Evolutionary conservation across 2,888 invertebrate genomes (phyloP).

Genomic region (Heliconius erato): DNA sequence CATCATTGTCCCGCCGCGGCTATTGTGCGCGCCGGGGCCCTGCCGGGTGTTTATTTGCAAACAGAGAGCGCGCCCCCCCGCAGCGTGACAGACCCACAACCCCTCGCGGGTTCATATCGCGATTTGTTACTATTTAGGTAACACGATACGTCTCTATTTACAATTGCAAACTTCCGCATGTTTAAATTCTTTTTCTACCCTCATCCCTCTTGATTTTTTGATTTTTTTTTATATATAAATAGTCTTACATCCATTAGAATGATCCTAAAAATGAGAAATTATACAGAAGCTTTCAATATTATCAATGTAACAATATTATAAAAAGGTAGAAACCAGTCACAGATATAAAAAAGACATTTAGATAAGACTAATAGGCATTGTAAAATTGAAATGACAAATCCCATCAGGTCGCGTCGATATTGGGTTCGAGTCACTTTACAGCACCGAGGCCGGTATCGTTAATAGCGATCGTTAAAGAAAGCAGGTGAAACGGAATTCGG

Average conservation of each 20-base stretch:
- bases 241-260: slow-evolving; percentile 58
- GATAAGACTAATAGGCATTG: slow-evolving; percentile 73
- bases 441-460: slow-evolving; percentile 58
- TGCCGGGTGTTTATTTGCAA: slow-evolving; percentile 85
- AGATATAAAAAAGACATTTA: slow-evolving; percentile 72
- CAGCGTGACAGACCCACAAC: slow-evolving; percentile 57
- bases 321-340: slow-evolving; percentile 71
- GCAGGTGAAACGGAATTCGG: slow-evolving; percentile 52
- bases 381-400: slow-evolving; percentile 69
- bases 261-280: slow-evolving; percentile 61
- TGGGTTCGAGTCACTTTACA: slow-evolving; percentile 63
- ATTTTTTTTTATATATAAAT: not conserved
- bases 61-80: slow-evolving; percentile 76
- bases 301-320: slow-evolving; percentile 63
- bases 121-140: slow-evolving; percentile 78
- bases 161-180: slow-evolving; percentile 46
- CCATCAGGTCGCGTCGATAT: slow-evolving; percentile 55
- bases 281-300: slow-evolving; percentile 57
- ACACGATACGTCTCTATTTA: slow-evolving; percentile 65
- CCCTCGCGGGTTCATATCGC: slow-evolving; percentile 63
- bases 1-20: slow-evolving; percentile 65
- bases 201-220: not conserved
- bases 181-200: not conserved
- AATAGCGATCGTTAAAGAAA: slow-evolving; percentile 59
- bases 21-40: slow-evolving; percentile 51